A percentile compares a stretch with the other conserved stretches of the same genome.
These are phyloP conservation scores for Zhuqinia jingwanae DNA, from an alignment of 2,888 invertebrate genomes.

Conservation along the genomic window DNA sequence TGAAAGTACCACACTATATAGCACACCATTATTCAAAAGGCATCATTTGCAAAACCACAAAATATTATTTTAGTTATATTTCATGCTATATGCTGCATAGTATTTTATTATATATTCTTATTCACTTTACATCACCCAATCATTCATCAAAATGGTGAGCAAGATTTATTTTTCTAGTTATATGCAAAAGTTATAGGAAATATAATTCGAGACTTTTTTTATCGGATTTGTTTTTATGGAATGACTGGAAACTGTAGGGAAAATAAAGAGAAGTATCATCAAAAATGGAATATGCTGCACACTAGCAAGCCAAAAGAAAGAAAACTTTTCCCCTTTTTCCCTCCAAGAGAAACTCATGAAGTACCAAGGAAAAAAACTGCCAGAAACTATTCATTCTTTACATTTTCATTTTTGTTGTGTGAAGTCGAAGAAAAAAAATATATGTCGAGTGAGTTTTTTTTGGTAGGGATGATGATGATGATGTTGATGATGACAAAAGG, in stretches of 20 bases:
- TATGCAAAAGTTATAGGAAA: neutral
- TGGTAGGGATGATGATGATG: neutral
- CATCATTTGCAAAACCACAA: neutral
- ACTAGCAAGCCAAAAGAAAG: neutral
- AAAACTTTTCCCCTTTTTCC: neutral
- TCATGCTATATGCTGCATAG: too few relatives aligned
- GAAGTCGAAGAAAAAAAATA: neutral
- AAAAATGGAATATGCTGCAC: neutral
- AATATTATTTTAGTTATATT: neutral
- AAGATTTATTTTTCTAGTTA: neutral
- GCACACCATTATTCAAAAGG: neutral
- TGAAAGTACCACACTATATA: too few relatives aligned
- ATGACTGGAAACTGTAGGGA: neutral
- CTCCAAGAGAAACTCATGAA: neutral
- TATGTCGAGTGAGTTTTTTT: too few relatives aligned
- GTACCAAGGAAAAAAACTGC: neutral
- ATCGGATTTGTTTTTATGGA: constrained; percentile 14
- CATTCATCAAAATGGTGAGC: constrained; percentile 20
- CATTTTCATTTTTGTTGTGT: neutral
- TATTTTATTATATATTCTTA: constrained; percentile 2
- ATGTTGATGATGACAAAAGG: neutral
- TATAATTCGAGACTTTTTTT: neutral
- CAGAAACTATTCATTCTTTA: neutral
- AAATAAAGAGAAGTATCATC: neutral
- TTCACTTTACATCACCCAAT: neutral